Conservation (phyloP, 2,113 vertebrate genomes). For the Plectropomus leopardus region DNA sequence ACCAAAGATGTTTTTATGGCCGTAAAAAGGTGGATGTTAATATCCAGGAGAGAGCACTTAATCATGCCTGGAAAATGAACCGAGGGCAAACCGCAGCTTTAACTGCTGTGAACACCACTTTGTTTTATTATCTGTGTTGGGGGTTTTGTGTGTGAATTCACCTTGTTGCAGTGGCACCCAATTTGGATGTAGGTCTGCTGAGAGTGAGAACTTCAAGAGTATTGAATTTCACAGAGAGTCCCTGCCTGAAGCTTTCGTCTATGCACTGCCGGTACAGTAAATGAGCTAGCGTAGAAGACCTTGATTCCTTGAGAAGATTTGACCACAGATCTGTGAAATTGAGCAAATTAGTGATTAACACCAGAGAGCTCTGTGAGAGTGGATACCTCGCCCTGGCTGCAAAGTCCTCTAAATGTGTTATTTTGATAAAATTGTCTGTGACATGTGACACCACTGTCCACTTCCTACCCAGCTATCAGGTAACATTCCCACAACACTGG, state of each 20-base stretch:
- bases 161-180: conserved; percentile 21
- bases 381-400: background rate
- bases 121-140: conserved; percentile 26
- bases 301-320: conserved; percentile 49
- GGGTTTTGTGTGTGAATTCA: conserved; percentile 10
- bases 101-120: background rate
- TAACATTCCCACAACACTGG: too few relatives aligned
- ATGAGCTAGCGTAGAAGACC: conserved; percentile 32
- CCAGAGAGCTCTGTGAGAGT: conserved; percentile 28
- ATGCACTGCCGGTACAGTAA: conserved; percentile 33
- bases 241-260: conserved; percentile 32
- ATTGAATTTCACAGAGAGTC: conserved; percentile 37
- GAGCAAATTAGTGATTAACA: conserved; percentile 63
- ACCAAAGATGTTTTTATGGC: background rate
- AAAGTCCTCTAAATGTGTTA: background rate
- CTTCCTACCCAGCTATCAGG: too few relatives aligned
- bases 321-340: conserved; percentile 63
- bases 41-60: conserved; percentile 1
- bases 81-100: background rate
- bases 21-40: background rate
- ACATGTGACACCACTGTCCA: background rate
- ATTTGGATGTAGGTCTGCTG: conserved; percentile 39
- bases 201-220: conserved; percentile 21
- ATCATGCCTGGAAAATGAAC: background rate
- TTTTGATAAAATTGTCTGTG: conserved; percentile 2